phyloP scores from a whole-genome alignment of 2,888 invertebrate species.

The Pyrrhia umbra region DNA sequence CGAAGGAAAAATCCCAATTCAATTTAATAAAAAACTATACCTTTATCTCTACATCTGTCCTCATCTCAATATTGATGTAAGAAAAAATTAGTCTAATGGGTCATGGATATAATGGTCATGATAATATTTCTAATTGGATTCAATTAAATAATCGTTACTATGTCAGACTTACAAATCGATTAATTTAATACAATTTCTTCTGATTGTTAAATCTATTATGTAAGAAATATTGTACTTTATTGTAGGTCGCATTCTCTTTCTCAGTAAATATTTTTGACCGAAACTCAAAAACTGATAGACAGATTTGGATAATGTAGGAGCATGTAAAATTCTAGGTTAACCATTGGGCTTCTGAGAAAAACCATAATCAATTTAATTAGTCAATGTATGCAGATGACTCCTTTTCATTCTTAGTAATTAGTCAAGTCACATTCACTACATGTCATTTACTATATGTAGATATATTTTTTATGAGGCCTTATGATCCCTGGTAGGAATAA shows the following conservation, averaged over 20 bases:
- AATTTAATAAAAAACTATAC: background rate
- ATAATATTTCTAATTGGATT: slow-evolving; percentile 52
- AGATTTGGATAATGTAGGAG: background rate
- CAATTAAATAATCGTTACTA: slow-evolving; percentile 54
- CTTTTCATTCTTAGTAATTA: too few species aligned
- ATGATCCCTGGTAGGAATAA: too few species aligned
- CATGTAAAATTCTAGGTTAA: too few species aligned
- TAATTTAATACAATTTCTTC: slow-evolving; percentile 5
- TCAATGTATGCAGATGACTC: background rate
- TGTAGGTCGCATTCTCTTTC: background rate
- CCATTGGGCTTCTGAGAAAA: background rate
- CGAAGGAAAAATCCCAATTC: slow-evolving; percentile 5
- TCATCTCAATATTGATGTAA: slow-evolving; percentile 34
- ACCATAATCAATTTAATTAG: background rate
- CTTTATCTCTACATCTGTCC: background rate
- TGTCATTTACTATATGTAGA: too few species aligned
- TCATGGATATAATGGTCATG: slow-evolving; percentile 49
- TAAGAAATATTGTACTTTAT: too few species aligned
- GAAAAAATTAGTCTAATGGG: slow-evolving; percentile 52
- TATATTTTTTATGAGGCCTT: too few species aligned
- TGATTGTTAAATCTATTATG: slow-evolving; percentile 8
- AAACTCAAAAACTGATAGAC: background rate
- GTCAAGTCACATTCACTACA: too few species aligned
- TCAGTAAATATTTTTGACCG: background rate
- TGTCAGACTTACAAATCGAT: slow-evolving; percentile 4